Percentiles rank a stretch among this genome's conserved stretches.
Evolutionary conservation across 2,888 invertebrate genomes (phyloP).

Genomic region (Apodemia hepburni): DNA sequence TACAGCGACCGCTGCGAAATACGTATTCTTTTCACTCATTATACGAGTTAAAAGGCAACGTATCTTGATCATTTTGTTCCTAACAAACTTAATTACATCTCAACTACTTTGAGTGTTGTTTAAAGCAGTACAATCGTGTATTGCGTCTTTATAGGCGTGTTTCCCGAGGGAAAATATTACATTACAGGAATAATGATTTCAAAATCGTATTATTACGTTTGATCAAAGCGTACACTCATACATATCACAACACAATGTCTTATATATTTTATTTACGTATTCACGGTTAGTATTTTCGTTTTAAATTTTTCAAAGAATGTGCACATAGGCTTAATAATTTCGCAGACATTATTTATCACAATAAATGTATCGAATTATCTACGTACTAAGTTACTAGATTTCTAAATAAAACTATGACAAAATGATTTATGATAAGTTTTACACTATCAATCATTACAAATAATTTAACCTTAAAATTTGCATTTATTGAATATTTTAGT

Average conservation of each 20-base stretch:
- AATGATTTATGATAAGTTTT: neutral
- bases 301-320: neutral
- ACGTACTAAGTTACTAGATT: conserved; percentile 1
- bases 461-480: no score
- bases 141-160: neutral
- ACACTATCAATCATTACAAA: conserved; percentile 1
- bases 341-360: conserved; percentile 7
- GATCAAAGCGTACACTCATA: conserved; percentile 9
- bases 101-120: conserved; percentile 29
- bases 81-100: conserved; percentile 36
- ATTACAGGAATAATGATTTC: neutral
- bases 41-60: conserved; percentile 40
- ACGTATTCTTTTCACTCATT: conserved; percentile 56
- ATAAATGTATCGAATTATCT: conserved; percentile 4
- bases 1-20: conserved; percentile 54
- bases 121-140: conserved; percentile 2
- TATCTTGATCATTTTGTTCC: conserved; percentile 47
- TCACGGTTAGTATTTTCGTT: neutral
- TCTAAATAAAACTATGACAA: neutral
- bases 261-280: conserved; percentile 12
- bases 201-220: neutral
- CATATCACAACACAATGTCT: conserved; percentile 4
- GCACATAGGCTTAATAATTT: neutral
- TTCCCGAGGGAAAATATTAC: conserved; percentile 4
- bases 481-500: no score